Percentiles rank a stretch among this genome's conserved stretches.
Conservation (phyloP, 1,140 invertebrate genomes). For the Bombyx mori region ASM3026992v2 NC_085127.1:12562501-12563000, state of each 20-base stretch:
- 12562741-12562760: constrained; percentile 38
- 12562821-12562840: background rate
- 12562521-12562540: no score
- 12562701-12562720: constrained; percentile 28
- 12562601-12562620: constrained; percentile 51
- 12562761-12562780: constrained; percentile 33
- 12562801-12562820: constrained; percentile 57
- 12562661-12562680: constrained; percentile 32
- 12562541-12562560: no score
- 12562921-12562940: no score
- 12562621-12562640: constrained; percentile 52
- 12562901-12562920: no score
- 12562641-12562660: constrained; percentile 53
- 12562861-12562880: no score
- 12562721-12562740: constrained; percentile 27
- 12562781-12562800: constrained; percentile 42
- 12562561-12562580: no score
- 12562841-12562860: no score
- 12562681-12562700: constrained; percentile 27
- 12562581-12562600: background rate
- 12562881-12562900: no score
- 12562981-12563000: no score
- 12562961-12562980: no score
- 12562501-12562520: no score
- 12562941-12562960: no score